Conservation (phyloP, 2,888 invertebrate species). For the Enoplolaimus lenunculus region DNA sequence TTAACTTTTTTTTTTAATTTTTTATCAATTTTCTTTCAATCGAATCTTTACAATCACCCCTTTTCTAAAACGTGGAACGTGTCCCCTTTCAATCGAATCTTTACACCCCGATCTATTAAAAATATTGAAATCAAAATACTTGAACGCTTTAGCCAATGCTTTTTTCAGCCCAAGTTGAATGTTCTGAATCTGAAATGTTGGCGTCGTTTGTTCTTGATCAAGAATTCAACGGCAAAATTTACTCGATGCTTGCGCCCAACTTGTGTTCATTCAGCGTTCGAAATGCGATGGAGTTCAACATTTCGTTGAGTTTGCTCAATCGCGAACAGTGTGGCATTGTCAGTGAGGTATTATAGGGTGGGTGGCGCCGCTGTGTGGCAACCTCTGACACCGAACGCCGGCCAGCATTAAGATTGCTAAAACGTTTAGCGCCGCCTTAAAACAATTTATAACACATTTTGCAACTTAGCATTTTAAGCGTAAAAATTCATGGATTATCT, state of each 20-base stretch:
- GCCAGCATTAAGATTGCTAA: no score
- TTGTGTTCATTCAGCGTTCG: constrained; percentile 5
- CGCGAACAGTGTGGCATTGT: not conserved
- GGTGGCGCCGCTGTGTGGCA: no score
- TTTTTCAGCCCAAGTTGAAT: constrained; percentile 6
- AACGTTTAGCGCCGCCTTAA: no score
- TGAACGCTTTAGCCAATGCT: not conserved
- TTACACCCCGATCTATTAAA: not conserved
- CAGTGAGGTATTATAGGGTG: not conserved
- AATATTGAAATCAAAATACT: not conserved
- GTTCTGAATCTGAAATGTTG: not conserved
- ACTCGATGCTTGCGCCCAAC: not conserved
- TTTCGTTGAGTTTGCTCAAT: not conserved
- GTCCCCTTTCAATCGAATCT: not conserved
- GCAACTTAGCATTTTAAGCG: no score
- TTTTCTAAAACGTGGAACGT: no score
- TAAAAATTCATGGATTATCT: no score
- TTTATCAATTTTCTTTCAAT: no score
- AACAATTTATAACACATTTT: no score
- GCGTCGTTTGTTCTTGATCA: constrained; percentile 6
- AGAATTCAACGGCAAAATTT: constrained; percentile 17
- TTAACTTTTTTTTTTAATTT: not conserved
- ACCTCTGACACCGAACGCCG: no score
- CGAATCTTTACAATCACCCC: no score
- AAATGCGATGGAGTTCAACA: constrained; percentile 9